Base-by-base conservation (phyloP, 2,113 vertebrate genomes). In the Apistogramma diplotaenia region DNA sequence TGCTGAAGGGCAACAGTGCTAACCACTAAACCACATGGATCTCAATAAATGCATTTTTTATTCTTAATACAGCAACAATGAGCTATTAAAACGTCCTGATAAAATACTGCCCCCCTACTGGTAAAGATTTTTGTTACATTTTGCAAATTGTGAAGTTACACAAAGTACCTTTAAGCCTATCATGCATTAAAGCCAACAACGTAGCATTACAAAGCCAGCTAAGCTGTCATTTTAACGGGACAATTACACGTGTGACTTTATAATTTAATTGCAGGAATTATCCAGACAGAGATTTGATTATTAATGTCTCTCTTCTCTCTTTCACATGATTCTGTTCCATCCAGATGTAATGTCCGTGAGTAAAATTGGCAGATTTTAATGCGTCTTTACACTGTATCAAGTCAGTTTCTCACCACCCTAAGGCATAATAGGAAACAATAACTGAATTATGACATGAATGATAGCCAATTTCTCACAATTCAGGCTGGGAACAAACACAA, bases 181-280 rank as follows among this genome's bases (percentile, higher is more conserved):
- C 75, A 76, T 76, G 79, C 76, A 89, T 85, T 82, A 89, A 87
- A 74, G 78, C 73, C 74, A 83, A 43, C 29, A 74, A 18, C 21
- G 56, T 53, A 70, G 55, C 11, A 60, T 61, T 81, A 84, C 71
- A 86, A 93, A 88, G 74, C 51, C 76, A 61, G 72, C 55, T 82
- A 56, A 73, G 62, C 83, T 85, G 79, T 78, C 67, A 84, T 89
- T 89, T 77, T 74, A 43, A 35, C 71, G 40, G 46, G 57, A 76
- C 70, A 82, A 88, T 91, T 80, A 89, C 88, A 83, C n/a, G 54
- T 67, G 53, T 74, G 43, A 23, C 81, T 90, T 91, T 90, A 92
- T 92, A 76, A 89, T 89, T 91, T 92, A 91, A 93, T 90, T 90
- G 87, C 79, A 85, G 73, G 80, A 86, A 91, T 87, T 86, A 93